Evolutionary conservation across 2,888 invertebrate species (phyloP).

Genomic region (Phengaris arion): DNA sequence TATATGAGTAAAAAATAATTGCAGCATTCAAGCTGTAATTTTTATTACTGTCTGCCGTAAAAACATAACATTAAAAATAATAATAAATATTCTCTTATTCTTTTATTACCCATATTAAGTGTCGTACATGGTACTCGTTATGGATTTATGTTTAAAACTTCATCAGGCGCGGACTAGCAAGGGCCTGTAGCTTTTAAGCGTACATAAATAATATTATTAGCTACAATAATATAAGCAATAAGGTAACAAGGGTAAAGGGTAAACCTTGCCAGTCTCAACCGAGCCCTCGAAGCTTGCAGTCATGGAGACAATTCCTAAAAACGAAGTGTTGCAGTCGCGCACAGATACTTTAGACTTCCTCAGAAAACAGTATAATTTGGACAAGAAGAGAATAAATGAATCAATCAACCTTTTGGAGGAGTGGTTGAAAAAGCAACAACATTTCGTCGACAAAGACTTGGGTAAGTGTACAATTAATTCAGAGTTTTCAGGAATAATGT

Average conservation of each 20-base stretch:
- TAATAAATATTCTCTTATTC: neutral
- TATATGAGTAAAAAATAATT: neutral
- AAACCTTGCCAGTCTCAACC: neutral
- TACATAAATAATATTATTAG: neutral
- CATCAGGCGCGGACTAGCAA: neutral
- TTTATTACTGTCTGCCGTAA: neutral
- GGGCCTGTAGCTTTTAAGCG: neutral
- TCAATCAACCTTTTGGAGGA: slow-evolving; percentile 11
- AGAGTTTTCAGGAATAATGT: too few species aligned
- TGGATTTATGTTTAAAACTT: neutral
- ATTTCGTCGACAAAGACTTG: neutral
- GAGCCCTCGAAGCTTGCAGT: neutral
- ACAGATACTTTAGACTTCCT: slow-evolving; percentile 16
- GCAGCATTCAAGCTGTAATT: neutral
- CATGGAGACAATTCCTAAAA: slow-evolving; percentile 11
- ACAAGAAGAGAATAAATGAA: neutral
- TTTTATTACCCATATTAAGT: neutral
- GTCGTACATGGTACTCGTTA: neutral
- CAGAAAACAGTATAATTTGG: slow-evolving; percentile 14
- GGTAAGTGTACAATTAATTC: neutral
- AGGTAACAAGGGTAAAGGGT: neutral
- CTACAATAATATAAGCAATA: neutral
- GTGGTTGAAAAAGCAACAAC: slow-evolving; percentile 15
- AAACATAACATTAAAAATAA: neutral
- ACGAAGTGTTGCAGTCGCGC: neutral